phyloP scores from a whole-genome alignment of 2,888 invertebrate species.

The Caenorhabditis sp. region DNA sequence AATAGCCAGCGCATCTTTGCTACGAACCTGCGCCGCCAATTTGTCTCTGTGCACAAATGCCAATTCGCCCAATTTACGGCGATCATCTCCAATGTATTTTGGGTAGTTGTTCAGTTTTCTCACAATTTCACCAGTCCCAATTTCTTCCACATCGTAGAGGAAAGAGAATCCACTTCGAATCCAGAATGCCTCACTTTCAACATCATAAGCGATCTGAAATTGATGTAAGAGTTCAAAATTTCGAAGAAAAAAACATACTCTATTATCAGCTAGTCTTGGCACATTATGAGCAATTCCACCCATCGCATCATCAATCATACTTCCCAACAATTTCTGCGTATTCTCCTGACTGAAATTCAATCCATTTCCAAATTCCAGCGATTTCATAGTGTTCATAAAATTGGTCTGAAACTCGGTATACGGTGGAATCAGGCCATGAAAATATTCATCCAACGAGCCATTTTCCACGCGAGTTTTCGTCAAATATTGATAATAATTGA shows the following conservation, averaged over 20 bases:
- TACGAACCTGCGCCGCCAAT: constrained; percentile 56
- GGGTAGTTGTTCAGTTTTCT: constrained; percentile 39
- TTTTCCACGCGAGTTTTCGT: constrained; percentile 62
- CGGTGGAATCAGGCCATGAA: constrained; percentile 51
- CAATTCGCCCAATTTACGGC: constrained; percentile 66
- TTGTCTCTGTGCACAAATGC: constrained; percentile 66
- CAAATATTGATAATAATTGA: constrained; percentile 63
- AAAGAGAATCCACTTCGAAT: constrained; percentile 65
- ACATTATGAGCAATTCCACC: constrained; percentile 46
- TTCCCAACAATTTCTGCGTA: constrained; percentile 33
- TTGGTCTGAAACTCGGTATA: constrained; percentile 31
- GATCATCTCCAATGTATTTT: constrained; percentile 65
- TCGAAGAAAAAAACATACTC: constrained; percentile 17
- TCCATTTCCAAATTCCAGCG: constrained; percentile 27
- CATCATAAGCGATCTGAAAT: constrained; percentile 45
- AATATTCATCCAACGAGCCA: constrained; percentile 46
- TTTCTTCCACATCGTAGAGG: constrained; percentile 57
- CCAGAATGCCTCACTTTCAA: constrained; percentile 67
- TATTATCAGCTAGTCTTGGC: constrained; percentile 41
- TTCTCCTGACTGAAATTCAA: constrained; percentile 17
- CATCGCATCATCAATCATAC: constrained; percentile 51
- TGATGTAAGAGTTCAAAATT: background rate
- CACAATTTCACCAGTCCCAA: constrained; percentile 37
- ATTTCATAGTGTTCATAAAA: constrained; percentile 16
- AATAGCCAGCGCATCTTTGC: constrained; percentile 35